Percentiles rank a stretch among this genome's conserved stretches.
These are phyloP conservation scores for Scaptomyza tumidula DNA, from an alignment of 2,888 invertebrate species.

Conservation along the genomic window DNA sequence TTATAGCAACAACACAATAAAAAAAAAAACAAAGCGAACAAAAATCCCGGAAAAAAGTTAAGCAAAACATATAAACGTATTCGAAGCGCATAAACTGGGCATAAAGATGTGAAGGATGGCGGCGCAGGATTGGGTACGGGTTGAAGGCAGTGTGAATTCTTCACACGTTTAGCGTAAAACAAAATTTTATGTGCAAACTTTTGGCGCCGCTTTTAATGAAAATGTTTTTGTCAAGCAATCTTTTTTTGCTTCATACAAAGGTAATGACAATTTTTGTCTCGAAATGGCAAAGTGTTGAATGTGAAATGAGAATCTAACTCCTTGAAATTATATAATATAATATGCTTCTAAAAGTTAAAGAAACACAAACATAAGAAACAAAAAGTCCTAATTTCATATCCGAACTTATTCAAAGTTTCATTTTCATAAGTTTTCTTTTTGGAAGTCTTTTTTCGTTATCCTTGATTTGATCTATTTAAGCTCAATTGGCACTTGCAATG, in stretches of 20 bases:
- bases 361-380: neutral
- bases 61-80: slow-evolving; percentile 53
- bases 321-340: too few species aligned
- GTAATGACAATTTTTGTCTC: neutral
- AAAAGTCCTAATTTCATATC: too few species aligned
- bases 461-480: slow-evolving; percentile 8
- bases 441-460: neutral
- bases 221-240: slow-evolving; percentile 25
- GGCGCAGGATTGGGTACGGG: neutral
- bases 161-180: slow-evolving; percentile 63
- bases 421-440: too few species aligned
- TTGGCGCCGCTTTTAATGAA: slow-evolving; percentile 53
- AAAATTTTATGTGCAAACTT: slow-evolving; percentile 60
- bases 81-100: slow-evolving; percentile 60
- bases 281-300: neutral
- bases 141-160: slow-evolving; percentile 40
- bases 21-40: slow-evolving; percentile 6
- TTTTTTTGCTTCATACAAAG: slow-evolving; percentile 7
- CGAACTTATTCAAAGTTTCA: too few species aligned
- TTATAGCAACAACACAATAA: slow-evolving; percentile 44
- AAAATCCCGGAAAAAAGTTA: slow-evolving; percentile 32
- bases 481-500: slow-evolving; percentile 42
- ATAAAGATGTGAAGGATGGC: slow-evolving; percentile 28
- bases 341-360: too few species aligned
- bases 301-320: neutral